phyloP scores from a whole-genome alignment of 53 echinoderm and acorn worm species.

The Astropecten irregularis region DNA sequence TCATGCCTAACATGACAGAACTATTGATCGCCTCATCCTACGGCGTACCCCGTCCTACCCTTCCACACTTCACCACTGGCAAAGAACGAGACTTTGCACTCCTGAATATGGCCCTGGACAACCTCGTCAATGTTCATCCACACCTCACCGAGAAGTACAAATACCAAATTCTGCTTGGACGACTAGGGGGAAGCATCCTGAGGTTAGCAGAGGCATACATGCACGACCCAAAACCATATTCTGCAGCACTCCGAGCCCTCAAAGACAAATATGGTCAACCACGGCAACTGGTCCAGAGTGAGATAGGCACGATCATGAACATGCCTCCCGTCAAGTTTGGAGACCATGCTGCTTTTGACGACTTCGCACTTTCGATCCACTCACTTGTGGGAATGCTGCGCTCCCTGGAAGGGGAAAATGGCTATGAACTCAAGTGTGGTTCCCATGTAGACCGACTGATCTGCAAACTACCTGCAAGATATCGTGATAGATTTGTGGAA shows the following conservation, averaged over 20 bases:
- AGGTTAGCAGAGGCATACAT: conserved; percentile 29
- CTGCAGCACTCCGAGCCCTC: not conserved
- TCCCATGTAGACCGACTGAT: not conserved
- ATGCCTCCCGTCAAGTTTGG: not conserved
- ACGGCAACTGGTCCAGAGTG: conserved; percentile 30
- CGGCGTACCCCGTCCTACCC: not conserved
- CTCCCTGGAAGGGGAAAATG: not conserved
- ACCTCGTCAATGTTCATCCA: conserved; percentile 25
- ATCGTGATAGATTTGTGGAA: not conserved
- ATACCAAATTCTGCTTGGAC: conserved; percentile 16
- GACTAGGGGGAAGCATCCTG: not conserved
- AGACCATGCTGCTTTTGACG: not conserved
- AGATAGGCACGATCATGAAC: not conserved
- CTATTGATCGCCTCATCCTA: conserved; percentile 6
- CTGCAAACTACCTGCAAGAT: not conserved
- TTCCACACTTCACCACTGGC: not conserved
- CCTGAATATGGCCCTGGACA: conserved; percentile 17
- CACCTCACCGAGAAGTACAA: conserved; percentile 40
- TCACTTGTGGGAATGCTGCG: conserved; percentile 8
- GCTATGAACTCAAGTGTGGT: conserved; percentile 30
- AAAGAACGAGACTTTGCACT: not conserved
- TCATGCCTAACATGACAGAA: not conserved
- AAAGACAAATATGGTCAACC: too few relatives aligned
- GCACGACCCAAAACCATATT: not conserved
- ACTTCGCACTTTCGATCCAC: conserved; percentile 5